Conservation (phyloP, 2,113 vertebrate genomes). For the Pogona vitticeps region DNA sequence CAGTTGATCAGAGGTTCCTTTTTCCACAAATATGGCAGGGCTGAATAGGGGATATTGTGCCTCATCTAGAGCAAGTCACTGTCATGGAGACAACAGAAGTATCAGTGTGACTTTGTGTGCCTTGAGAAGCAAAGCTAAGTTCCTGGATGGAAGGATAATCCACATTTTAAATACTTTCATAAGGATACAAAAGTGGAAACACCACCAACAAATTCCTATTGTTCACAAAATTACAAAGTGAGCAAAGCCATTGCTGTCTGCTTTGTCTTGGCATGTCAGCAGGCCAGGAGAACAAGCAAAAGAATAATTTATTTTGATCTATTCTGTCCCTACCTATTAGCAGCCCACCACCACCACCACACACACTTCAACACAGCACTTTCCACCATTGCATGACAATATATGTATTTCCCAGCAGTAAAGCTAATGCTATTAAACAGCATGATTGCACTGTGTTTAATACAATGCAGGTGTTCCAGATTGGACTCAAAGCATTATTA, state of each 20-base stretch:
- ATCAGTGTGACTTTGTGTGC: neutral
- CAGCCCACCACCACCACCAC: neutral
- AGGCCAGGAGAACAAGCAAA: neutral
- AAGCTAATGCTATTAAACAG: neutral
- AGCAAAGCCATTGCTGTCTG: neutral
- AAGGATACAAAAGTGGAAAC: neutral
- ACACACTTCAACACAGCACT: neutral
- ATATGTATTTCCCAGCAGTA: neutral
- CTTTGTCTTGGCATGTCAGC: slow-evolving; percentile 19
- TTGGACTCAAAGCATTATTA: neutral
- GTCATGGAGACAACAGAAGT: neutral
- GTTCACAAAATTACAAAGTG: neutral
- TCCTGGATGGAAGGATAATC: slow-evolving; percentile 28
- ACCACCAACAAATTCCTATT: neutral
- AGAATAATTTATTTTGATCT: neutral
- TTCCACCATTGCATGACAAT: neutral
- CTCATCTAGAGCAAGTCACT: neutral
- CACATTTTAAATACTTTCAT: slow-evolving; percentile 25
- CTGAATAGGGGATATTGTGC: too few species aligned
- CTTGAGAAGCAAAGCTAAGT: neutral
- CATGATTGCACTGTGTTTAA: neutral
- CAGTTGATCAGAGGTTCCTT: neutral
- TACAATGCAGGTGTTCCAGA: neutral
- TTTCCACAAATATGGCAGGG: too few species aligned
- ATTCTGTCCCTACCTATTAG: neutral